Conservation (phyloP, 2,113 vertebrate species). For the Tachuris rubrigastra region DNA sequence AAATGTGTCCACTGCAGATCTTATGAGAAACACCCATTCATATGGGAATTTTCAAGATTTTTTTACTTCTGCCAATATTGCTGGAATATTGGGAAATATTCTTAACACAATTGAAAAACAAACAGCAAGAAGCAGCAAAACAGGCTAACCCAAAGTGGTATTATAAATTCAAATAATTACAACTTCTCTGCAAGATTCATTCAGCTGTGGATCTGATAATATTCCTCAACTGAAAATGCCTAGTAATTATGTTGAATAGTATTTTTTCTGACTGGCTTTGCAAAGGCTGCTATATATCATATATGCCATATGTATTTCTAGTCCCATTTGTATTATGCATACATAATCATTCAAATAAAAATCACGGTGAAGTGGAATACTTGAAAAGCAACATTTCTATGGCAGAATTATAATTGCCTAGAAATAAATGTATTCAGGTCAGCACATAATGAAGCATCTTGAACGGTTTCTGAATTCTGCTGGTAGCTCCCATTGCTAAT, state of each 20-base stretch:
- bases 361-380: background rate
- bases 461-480: background rate
- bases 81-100: background rate
- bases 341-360: background rate
- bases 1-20: background rate
- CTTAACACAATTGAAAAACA: background rate
- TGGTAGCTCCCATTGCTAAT: background rate
- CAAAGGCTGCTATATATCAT: background rate
- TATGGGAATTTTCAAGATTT: background rate
- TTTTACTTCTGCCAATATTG: background rate
- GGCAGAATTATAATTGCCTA: constrained; percentile 4
- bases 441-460: background rate
- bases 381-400: background rate
- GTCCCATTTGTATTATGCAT: background rate
- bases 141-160: background rate
- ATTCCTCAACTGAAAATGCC: background rate
- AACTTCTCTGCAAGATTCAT: background rate
- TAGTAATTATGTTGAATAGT: background rate
- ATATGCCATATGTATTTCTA: background rate
- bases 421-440: background rate
- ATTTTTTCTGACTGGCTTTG: background rate
- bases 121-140: background rate
- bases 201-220: background rate
- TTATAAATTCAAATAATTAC: background rate
- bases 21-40: background rate